Evolutionary conservation across 2,113 vertebrate genomes (phyloP).

Genomic region (Lucifuga dentata): DNA sequence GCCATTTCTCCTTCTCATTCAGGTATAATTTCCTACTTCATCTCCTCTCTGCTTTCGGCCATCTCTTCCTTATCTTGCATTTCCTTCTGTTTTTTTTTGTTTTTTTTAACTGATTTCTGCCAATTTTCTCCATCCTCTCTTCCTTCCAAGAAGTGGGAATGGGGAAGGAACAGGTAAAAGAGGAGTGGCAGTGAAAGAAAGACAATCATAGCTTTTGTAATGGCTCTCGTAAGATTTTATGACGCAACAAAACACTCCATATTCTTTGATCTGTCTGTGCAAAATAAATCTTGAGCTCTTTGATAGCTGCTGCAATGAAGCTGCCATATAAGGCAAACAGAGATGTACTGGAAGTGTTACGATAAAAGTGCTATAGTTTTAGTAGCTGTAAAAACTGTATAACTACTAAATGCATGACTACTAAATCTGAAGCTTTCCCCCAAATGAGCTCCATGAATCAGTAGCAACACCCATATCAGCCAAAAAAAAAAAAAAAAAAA

Average conservation of each 20-base stretch:
- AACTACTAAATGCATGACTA: neutral
- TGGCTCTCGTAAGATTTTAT: conserved; percentile 68
- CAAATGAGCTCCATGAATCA: no score
- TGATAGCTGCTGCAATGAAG: conserved; percentile 22
- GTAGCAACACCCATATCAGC: no score
- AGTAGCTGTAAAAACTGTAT: neutral
- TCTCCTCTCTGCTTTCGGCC: conserved; percentile 50
- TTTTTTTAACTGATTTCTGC: neutral
- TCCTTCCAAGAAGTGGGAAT: conserved; percentile 26
- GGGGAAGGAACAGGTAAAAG: conserved; percentile 35
- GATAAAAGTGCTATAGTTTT: conserved; percentile 10
- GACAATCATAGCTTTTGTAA: conserved; percentile 59
- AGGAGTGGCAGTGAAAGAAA: conserved; percentile 17
- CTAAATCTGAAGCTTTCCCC: no score
- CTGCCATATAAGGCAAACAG: conserved; percentile 31
- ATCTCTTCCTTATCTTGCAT: conserved; percentile 28
- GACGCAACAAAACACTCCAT: conserved; percentile 62
- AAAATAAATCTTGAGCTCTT: conserved; percentile 40
- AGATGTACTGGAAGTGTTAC: conserved; percentile 5
- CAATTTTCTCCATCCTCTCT: conserved; percentile 15
- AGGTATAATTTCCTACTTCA: conserved; percentile 43
- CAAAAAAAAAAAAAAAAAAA: no score
- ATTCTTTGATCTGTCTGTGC: conserved; percentile 37
- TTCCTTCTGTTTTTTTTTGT: conserved; percentile 23
- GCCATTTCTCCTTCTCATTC: conserved; percentile 55